A percentile compares a stretch with the other conserved stretches of the same genome.
These are phyloP conservation scores for Fundulus diaphanus DNA, from an alignment of 2,797 vertebrate genomes.

Conservation along the genomic window DNA sequence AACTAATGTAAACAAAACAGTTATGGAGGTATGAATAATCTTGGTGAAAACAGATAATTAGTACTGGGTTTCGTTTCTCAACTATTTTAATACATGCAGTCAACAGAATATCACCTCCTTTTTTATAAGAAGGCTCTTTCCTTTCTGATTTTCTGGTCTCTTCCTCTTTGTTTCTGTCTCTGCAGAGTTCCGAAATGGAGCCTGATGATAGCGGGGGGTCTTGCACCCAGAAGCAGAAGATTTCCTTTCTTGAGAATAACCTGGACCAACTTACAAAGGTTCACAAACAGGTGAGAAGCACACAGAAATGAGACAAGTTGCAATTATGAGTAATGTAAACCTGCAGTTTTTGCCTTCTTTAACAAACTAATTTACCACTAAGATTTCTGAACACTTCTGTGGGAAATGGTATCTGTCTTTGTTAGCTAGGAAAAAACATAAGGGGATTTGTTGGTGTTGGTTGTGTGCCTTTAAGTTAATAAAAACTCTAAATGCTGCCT, in stretches of 20 bases:
- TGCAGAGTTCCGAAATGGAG: slow-evolving; percentile 95
- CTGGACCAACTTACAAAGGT: slow-evolving; percentile 99
- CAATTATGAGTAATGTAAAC: background rate
- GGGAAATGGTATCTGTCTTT: too few species aligned
- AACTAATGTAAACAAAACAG: background rate
- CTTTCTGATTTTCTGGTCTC: background rate
- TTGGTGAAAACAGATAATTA: background rate
- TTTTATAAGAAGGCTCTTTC: background rate
- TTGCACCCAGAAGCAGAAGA: slow-evolving; percentile 98
- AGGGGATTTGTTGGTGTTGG: background rate
- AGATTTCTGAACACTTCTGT: background rate
- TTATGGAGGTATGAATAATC: background rate
- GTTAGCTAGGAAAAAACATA: too few species aligned
- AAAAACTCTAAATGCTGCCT: background rate
- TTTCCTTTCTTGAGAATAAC: slow-evolving; percentile 99
- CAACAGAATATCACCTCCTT: background rate
- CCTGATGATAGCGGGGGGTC: slow-evolving; percentile 94
- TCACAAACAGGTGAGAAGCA: slow-evolving; percentile 89
- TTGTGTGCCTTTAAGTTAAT: background rate
- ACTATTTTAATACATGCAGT: background rate
- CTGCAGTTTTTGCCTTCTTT: too few species aligned
- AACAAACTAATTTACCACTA: background rate
- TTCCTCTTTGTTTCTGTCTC: background rate
- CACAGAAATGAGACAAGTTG: background rate
- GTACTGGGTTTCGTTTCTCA: background rate